Conservation (phyloP, 1,140 invertebrate species). For the Musca vetustissima region DNA sequence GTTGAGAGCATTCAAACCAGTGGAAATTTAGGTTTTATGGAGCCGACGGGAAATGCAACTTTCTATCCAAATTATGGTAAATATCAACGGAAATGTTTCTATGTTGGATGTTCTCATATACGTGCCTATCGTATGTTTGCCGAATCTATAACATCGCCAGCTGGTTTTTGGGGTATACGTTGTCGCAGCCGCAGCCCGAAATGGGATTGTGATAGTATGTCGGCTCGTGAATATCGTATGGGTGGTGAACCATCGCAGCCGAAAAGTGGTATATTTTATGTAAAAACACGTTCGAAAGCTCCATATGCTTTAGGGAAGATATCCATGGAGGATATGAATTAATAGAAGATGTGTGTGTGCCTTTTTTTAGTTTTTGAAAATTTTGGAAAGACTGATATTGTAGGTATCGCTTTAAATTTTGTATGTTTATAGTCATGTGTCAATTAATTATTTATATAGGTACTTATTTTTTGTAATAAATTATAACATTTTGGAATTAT, state of each 20-base stretch:
- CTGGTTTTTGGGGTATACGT: conserved; percentile 48
- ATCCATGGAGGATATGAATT: neutral
- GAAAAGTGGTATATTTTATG: conserved; percentile 58
- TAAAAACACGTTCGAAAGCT: conserved; percentile 55
- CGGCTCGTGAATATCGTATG: conserved; percentile 54
- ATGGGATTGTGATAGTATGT: conserved; percentile 49
- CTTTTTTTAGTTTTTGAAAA: too few species aligned
- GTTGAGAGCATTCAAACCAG: conserved; percentile 77
- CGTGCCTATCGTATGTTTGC: conserved; percentile 61
- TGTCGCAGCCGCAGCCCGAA: conserved; percentile 35
- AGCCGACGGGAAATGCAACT: conserved; percentile 65
- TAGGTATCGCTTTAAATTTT: too few species aligned
- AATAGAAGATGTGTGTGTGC: neutral
- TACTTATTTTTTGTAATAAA: too few species aligned
- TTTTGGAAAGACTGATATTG: too few species aligned
- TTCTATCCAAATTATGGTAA: conserved; percentile 73
- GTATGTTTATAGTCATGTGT: too few species aligned
- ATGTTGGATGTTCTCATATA: conserved; percentile 62
- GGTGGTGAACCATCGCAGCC: conserved; percentile 55
- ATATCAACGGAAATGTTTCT: conserved; percentile 47
- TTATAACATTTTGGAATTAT: too few species aligned
- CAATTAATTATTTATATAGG: too few species aligned
- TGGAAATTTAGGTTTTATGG: conserved; percentile 58
- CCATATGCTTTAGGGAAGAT: conserved; percentile 54
- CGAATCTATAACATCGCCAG: conserved; percentile 57